Evolutionary conservation across 2,797 vertebrate genomes (phyloP).

Genomic region (Leptodactylus fallax): DNA sequence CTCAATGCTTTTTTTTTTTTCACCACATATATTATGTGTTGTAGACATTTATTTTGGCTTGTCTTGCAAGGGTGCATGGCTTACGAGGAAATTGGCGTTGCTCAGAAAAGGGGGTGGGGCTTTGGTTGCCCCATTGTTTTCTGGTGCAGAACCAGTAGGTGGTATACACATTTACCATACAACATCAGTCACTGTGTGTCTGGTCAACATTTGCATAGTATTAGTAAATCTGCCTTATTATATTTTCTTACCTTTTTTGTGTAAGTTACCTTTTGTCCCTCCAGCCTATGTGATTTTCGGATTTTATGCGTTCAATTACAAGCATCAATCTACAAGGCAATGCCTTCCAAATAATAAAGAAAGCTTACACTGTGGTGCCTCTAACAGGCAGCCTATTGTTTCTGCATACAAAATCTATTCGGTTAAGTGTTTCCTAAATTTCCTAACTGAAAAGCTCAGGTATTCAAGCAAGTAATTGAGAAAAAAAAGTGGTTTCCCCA

Average conservation of each 20-base stretch:
- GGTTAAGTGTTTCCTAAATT: conserved; percentile 51
- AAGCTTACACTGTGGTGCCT: conserved; percentile 9
- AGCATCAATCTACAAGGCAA: background rate
- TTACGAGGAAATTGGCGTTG: too few relatives aligned
- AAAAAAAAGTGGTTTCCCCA: conserved; percentile 59
- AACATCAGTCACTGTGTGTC: too few relatives aligned
- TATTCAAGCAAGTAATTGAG: conserved; percentile 59
- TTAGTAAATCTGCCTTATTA: background rate
- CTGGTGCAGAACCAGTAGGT: too few relatives aligned
- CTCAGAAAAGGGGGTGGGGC: too few relatives aligned
- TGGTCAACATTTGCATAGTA: too few relatives aligned
- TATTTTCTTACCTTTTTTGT: background rate
- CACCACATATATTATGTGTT: too few relatives aligned
- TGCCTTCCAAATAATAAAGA: conserved; percentile 19
- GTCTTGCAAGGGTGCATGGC: too few relatives aligned
- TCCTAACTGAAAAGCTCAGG: conserved; percentile 45
- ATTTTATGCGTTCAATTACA: background rate
- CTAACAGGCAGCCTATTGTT: conserved; percentile 21
- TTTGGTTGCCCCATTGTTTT: too few relatives aligned
- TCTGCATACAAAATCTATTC: conserved; percentile 37
- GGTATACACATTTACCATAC: too few relatives aligned
- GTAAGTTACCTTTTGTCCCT: background rate
- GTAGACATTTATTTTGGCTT: too few relatives aligned
- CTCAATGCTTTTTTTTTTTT: too few relatives aligned
- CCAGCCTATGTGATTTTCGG: background rate